phyloP scores from a whole-genome alignment of 1,140 invertebrate species.

The Goniozus legneri region DNA sequence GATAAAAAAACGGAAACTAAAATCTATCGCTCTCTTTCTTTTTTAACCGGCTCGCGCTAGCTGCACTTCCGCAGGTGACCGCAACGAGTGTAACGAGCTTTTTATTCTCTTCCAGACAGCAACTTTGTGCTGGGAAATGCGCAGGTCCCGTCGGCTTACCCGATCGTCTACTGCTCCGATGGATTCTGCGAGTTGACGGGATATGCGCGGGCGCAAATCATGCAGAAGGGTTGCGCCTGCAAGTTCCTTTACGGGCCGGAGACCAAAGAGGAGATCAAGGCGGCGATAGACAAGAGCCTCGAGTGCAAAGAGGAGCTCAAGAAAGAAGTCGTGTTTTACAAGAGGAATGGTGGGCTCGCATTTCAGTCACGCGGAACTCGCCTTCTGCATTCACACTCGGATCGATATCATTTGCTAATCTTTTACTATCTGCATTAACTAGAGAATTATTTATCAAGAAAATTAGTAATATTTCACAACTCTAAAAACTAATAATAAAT shows the following conservation, averaged over 20 bases:
- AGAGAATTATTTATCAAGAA: too few species aligned
- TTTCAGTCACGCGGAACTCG: too few species aligned
- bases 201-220: conserved; percentile 89
- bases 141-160: conserved; percentile 82
- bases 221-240: conserved; percentile 95
- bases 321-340: conserved; percentile 91
- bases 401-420: too few species aligned
- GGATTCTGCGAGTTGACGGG: conserved; percentile 96
- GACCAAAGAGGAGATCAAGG: conserved; percentile 83
- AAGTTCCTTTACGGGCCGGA: conserved; percentile 92
- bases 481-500: too few species aligned
- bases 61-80: too few species aligned
- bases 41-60: too few species aligned
- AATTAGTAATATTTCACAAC: too few species aligned
- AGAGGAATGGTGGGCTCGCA: conserved; percentile 89
- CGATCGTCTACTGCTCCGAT: conserved; percentile 97
- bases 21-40: too few species aligned
- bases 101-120: conserved; percentile 75
- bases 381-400: too few species aligned
- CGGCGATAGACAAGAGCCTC: conserved; percentile 84
- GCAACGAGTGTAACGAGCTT: background rate
- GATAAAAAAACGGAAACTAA: too few species aligned
- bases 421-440: too few species aligned
- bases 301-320: conserved; percentile 89
- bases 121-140: conserved; percentile 98